Evolutionary conservation across 2,888 invertebrate species (phyloP), one percentile per base, ranked within the genome.

Genomic region (Prosapia bicincta): DNA sequence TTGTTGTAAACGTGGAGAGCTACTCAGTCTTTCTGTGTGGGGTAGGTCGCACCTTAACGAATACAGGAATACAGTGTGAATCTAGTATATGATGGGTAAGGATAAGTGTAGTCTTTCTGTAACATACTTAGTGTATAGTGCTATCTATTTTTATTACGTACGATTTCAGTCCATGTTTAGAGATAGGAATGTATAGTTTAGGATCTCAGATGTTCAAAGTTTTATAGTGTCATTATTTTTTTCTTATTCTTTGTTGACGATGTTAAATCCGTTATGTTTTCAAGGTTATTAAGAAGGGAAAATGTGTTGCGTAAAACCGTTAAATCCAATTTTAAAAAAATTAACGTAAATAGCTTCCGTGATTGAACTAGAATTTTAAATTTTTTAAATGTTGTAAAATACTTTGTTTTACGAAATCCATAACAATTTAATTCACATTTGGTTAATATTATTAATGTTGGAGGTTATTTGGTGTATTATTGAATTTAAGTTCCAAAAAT

Each of bases 121-220:
- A 72, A 69, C 28, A 70, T 75, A 72, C n/a, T 72, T 38, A 38
- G 24, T 73, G 74, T 74, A 73, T 32, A 68, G 23, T 69, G 69
- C 74, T 74, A 68, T 74, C 68, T 74, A 74, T 74, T 74, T 74
- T 74, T 74, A 74, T 74, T 74, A 74, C 74, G 54, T 69, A 68
- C 68, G 20, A 54, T 74, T 74, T 32, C 28, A 69, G 68, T 72
- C 26, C 54, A 54, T 54, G 54, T 54, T 54, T 54, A 54, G 54
- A 54, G n/a, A 54, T 54, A 54, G 54, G n/a, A 20, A 30, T 30
- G 9, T 30, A 54, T 54, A 54, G 54, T 2, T 54, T 54, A 54
- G 54, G 54, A 54, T 54, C 54, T 54, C 54, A 38, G 15, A 38
- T 15, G 38, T 38, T 13, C 2, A 54, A 54, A 20, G n/a, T 54